Conservation (phyloP, 2,113 vertebrate genomes). For the Pholis gunnellus region DNA sequence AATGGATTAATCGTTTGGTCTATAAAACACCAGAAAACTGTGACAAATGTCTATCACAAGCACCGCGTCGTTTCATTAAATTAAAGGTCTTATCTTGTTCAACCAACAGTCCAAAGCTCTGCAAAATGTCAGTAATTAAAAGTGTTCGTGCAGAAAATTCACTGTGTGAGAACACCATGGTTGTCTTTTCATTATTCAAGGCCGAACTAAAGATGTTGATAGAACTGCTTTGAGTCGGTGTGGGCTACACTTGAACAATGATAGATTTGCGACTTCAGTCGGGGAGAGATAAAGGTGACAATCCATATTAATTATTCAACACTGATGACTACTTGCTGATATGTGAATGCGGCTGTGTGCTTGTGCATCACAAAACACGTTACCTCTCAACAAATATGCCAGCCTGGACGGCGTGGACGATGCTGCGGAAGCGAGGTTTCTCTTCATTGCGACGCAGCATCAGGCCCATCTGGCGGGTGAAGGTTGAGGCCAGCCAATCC, state of each 20-base stretch:
- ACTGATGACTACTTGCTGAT: background rate
- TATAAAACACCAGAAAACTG: background rate
- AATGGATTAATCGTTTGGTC: background rate
- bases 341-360: conserved; percentile 6
- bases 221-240: conserved; percentile 18
- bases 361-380: background rate
- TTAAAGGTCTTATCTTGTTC: background rate
- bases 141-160: background rate
- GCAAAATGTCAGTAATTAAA: background rate
- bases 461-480: conserved; percentile 97
- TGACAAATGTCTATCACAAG: background rate
- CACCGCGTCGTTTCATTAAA: background rate
- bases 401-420: conserved; percentile 97
- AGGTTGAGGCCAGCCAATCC: conserved; percentile 98
- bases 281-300: conserved; percentile 17
- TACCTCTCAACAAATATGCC: conserved; percentile 99
- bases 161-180: background rate
- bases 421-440: conserved; percentile 95
- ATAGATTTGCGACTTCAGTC: conserved; percentile 15
- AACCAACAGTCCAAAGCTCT: background rate
- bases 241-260: conserved; percentile 17
- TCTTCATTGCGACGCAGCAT: conserved; percentile 95
- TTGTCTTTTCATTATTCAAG: background rate
- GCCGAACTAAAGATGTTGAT: conserved; percentile 41
- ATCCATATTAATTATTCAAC: conserved; percentile 43